Evolutionary conservation across 1,140 invertebrate genomes (phyloP).

Genomic region (Sweltsa coloradensis): DNA sequence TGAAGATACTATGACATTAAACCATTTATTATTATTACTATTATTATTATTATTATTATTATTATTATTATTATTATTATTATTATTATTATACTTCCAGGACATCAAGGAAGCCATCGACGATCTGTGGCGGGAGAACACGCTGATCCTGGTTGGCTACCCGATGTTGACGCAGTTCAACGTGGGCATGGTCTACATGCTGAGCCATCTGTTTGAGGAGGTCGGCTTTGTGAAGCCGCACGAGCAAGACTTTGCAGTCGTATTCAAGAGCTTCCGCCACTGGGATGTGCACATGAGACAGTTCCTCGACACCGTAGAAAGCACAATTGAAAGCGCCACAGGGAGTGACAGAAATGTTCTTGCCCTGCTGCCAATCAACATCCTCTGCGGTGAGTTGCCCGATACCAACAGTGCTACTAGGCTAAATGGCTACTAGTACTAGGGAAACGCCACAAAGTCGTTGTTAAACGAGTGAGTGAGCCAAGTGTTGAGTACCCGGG

Average conservation of each 20-base stretch:
- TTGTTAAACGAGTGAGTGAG: no score
- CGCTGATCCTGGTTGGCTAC: constrained; percentile 7
- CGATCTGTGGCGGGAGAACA: neutral
- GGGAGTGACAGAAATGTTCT: neutral
- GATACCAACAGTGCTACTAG: no score
- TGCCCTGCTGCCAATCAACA: constrained; percentile 1
- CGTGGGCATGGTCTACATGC: constrained; percentile 11
- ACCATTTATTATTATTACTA: no score
- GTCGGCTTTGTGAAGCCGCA: constrained; percentile 7
- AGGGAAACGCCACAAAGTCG: no score
- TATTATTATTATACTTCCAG: no score
- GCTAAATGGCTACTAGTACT: no score
- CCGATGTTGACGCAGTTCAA: constrained; percentile 13
- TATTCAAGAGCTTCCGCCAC: neutral
- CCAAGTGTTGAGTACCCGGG: no score
- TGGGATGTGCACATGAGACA: neutral
- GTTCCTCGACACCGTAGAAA: neutral
- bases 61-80: no score
- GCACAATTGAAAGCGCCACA: neutral
- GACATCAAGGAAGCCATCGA: constrained; percentile 5
- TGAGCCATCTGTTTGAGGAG: constrained; percentile 9
- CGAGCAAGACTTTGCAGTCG: constrained; percentile 6
- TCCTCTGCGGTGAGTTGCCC: constrained; percentile 6
- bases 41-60: no score
- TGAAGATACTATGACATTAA: no score